Base-by-base conservation (phyloP, 2,797 vertebrate genomes). In the Siniperca scherzeri region DNA sequence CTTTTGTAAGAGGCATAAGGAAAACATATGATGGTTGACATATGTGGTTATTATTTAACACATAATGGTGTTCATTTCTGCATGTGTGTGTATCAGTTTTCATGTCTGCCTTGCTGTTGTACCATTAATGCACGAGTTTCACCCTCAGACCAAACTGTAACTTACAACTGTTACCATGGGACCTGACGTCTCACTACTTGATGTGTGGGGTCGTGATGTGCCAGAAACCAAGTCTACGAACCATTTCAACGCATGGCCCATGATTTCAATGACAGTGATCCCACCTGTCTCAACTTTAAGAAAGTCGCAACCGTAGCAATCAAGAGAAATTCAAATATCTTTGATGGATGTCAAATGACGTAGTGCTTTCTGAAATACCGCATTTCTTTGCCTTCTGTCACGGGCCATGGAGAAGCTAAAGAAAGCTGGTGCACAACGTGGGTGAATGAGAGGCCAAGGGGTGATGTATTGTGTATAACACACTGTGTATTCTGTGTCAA, bases 371-470 rank as follows among this genome's bases (percentile, higher is more conserved):
- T 60, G 46, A 87, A 88, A 83, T 61, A 80, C 68, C 65, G 80
- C 12, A 50, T 22, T 69, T 83, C 81, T 91, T 88, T 87, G 70
- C 77, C 33, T 83, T 76, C 80, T 55, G 84, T 91, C 92, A 90
- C 4, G 73, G 89, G 71, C 87, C 70, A 78, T 50, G 8, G 72
- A 85, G 55, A 83, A 85, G 80, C 81, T 75, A 86, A 93, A 91
- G 86, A 72, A 67, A 80, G 60, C 69, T 14, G 57, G 48, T 44
- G 85, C 81, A 74, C 64, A 79, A 7, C 38, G 14, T 62, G 87
- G 91, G 88, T 93, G 89, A 93, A 52, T 70, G 78, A 86, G 76
- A 88, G 89, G 88, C 89, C 88, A 92, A 77, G 70, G 67, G 78
- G 77, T 85, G 88, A 92, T 87, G 89, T 69, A 94, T 94, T 91